These are phyloP conservation scores for Trypoxylon attenuatum DNA, from an alignment of 2,888 invertebrate genomes.

Conservation along the genomic window DNA sequence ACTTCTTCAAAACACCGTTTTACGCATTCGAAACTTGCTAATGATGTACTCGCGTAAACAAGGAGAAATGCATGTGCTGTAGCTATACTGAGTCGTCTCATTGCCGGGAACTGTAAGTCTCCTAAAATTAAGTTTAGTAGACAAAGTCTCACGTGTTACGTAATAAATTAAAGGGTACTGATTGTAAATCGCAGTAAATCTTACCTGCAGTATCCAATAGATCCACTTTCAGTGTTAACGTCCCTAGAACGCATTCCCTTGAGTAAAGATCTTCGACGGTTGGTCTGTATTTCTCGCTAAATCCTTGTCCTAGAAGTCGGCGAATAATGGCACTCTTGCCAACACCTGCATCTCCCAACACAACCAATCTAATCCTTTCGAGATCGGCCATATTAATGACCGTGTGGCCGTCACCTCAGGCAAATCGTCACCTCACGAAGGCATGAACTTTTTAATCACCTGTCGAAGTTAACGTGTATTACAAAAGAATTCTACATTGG, in stretches of 20 bases:
- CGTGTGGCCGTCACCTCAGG: conserved; percentile 8
- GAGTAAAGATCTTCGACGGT: conserved; percentile 93
- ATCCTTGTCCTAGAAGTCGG: conserved; percentile 87
- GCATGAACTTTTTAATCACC: conserved; percentile 16
- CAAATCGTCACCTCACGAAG: conserved; percentile 30
- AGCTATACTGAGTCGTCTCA: conserved; percentile 90
- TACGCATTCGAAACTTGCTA: conserved; percentile 83
- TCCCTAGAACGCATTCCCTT: conserved; percentile 87
- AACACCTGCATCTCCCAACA: conserved; percentile 87
- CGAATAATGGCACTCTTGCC: conserved; percentile 91
- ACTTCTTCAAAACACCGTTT: conserved; percentile 89
- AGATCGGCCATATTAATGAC: conserved; percentile 79
- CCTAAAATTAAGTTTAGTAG: conserved; percentile 76
- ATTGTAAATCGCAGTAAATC: too few species aligned
- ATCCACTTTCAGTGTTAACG: conserved; percentile 82
- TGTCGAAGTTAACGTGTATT: too few species aligned
- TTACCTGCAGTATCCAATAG: conserved; percentile 72
- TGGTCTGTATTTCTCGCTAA: conserved; percentile 86
- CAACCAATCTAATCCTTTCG: conserved; percentile 88
- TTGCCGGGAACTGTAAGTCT: conserved; percentile 92
- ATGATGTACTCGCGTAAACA: conserved; percentile 88
- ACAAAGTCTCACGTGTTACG: too few species aligned
- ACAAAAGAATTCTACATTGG: too few species aligned
- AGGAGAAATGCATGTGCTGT: conserved; percentile 92
- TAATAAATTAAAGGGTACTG: neutral